Percentiles rank a stretch among this genome's conserved stretches.
phyloP scores from a whole-genome alignment of 2,888 invertebrate species.

The Volucella inflata region DNA sequence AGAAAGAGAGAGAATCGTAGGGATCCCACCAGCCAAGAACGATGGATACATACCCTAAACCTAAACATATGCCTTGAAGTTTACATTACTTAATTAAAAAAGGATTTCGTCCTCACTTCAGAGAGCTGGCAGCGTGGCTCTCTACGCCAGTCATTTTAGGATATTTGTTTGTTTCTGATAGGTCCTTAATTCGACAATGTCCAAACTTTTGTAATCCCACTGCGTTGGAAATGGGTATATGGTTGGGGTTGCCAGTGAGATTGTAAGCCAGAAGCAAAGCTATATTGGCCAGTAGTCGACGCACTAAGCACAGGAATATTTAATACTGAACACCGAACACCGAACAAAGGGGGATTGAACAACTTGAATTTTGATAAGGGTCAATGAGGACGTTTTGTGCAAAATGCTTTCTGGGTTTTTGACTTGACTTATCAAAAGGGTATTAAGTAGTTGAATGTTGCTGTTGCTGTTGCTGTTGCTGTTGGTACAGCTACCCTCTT shows the following conservation, averaged over 20 bases:
- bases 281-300: slow-evolving; percentile 20
- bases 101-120: slow-evolving; percentile 71
- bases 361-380: slow-evolving; percentile 76
- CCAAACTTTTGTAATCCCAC: slow-evolving; percentile 72
- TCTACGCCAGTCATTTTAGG: slow-evolving; percentile 71
- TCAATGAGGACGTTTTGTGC: slow-evolving; percentile 65
- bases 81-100: slow-evolving; percentile 76
- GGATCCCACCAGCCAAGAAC: slow-evolving; percentile 18
- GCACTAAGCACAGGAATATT: slow-evolving; percentile 23
- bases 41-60: slow-evolving; percentile 25
- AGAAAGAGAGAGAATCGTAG: neutral
- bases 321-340: neutral
- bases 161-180: slow-evolving; percentile 74
- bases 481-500: slow-evolving; percentile 18
- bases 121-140: slow-evolving; percentile 49
- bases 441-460: slow-evolving; percentile 70
- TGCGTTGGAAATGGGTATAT: slow-evolving; percentile 17
- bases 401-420: slow-evolving; percentile 71
- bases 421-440: slow-evolving; percentile 74
- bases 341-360: slow-evolving; percentile 61
- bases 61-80: slow-evolving; percentile 68
- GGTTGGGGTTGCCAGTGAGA: neutral
- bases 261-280: too few relatives aligned
- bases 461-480: slow-evolving; percentile 41
- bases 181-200: slow-evolving; percentile 76